These are phyloP conservation scores for Arizona elegans DNA, from an alignment of 2,113 vertebrate genomes.

Conservation along the genomic window DNA sequence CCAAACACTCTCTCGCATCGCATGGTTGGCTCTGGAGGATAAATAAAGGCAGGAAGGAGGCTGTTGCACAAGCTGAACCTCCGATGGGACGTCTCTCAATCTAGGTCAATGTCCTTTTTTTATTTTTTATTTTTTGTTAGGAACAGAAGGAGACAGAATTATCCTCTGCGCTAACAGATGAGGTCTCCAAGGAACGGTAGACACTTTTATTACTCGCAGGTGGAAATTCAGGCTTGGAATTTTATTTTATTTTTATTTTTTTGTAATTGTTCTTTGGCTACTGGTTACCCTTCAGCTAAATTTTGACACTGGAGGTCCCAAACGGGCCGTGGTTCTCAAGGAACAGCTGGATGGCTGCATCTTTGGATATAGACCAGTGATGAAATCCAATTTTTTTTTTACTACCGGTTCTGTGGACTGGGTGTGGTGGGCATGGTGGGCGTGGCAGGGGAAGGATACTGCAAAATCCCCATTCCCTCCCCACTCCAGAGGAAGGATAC, in stretches of 20 bases:
- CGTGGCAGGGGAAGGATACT: too few species aligned
- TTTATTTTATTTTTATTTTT: neutral
- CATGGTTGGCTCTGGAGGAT: neutral
- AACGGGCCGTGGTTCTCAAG: neutral
- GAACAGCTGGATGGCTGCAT: neutral
- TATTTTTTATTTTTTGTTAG: neutral
- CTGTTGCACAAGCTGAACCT: neutral
- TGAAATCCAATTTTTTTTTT: too few species aligned
- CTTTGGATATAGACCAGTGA: neutral
- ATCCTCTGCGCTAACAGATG: neutral
- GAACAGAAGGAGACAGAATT: neutral
- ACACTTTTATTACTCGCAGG: neutral
- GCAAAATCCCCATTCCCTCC: too few species aligned
- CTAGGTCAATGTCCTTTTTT: neutral
- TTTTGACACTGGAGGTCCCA: neutral
- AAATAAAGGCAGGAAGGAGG: neutral
- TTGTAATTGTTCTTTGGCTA: neutral
- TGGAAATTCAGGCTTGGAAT: neutral
- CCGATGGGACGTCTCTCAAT: neutral
- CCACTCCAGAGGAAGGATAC: too few species aligned
- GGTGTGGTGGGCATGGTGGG: too few species aligned
- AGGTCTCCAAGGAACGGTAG: neutral
- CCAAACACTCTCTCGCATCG: neutral
- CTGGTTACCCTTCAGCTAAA: neutral
- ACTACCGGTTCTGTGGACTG: too few species aligned